Base-by-base conservation (phyloP, 1,140 invertebrate genomes). In the Euwallacea fornicatus region DNA sequence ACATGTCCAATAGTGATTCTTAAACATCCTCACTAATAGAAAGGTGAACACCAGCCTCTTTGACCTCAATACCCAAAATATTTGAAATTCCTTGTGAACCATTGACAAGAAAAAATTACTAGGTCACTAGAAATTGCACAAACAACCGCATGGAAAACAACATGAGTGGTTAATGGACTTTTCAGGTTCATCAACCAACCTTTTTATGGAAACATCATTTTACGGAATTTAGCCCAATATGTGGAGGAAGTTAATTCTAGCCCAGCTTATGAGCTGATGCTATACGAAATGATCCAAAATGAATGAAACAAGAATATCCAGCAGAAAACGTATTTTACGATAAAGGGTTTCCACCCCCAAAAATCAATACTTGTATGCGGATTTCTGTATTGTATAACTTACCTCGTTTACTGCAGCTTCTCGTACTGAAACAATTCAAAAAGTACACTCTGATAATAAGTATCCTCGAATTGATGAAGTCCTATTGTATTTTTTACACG, bases 11-110 rank as follows among this genome's bases (percentile, higher is more conserved):
- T 33, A 33, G 21, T 33, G 21, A 33, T 33, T 4, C 21, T 33
- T 33, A 33, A 33, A 33, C 21, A 33, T 33, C 21, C 21, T 33
- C 21, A 33, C 21, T 33, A 33, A 33, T 33, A 33, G 21, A 33
- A 33, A 33, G 21, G 21, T 33, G 21, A 33, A 33, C 21, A 33
- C 21, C 21, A 33, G 21, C 21, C 21, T 33, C 21, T 33, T 33
- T 73, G 54, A 42, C 78, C 78, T 75, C 75, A 76, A 76, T 79
- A 77, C 74, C 61, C 72, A 73, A 76, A 78, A 80, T 80, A 76
- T 76, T 78, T 78, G 54, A 67, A 80, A 80, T 80, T 77, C 77
- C 68, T 69, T 73, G 44, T 42, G 65, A 71, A 73, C 66, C 74
- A 74, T 76, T 71, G 73, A 74, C 70, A 74, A 75, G 62, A 74